Percentiles rank a stretch among this genome's conserved stretches.
Conservation (phyloP, 1,140 invertebrate genomes). For the Ceratina japonica region DNA sequence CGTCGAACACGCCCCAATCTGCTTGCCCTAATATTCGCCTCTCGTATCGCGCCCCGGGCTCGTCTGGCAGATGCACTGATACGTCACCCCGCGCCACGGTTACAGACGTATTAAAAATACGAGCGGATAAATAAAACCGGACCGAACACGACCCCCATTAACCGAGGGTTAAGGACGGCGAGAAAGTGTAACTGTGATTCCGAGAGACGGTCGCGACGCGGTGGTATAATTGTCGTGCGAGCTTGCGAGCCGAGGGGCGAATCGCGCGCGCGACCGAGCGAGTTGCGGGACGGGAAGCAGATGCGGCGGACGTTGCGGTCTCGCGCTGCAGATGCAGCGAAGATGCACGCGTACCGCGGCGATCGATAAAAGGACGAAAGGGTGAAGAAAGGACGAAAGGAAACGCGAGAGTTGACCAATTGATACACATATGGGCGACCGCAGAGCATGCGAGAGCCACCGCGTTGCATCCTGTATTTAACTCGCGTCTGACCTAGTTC, state of each 20-base stretch:
- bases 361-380: constrained; percentile 25
- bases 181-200: neutral
- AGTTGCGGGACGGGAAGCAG: constrained; percentile 30
- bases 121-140: constrained; percentile 33
- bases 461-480: constrained; percentile 29
- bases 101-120: constrained; percentile 30
- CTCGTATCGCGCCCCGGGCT: constrained; percentile 52
- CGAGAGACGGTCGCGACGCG: neutral
- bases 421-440: constrained; percentile 66
- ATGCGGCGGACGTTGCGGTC: constrained; percentile 52
- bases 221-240: neutral
- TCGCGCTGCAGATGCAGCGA: constrained; percentile 1
- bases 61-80: constrained; percentile 57
- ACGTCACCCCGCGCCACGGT: constrained; percentile 10
- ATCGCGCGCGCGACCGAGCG: neutral
- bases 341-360: neutral
- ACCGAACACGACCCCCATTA: neutral
- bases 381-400: constrained; percentile 8
- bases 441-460: constrained; percentile 55
- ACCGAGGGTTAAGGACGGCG: neutral
- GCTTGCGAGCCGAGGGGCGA: neutral
- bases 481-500: constrained; percentile 62
- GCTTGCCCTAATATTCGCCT: constrained; percentile 68
- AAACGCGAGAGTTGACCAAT: constrained; percentile 27
- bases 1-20: constrained; percentile 69